Percentiles rank a stretch among this genome's conserved stretches.
These are phyloP conservation scores for Adela reaumurella DNA, from an alignment of 2,888 invertebrate species.

Conservation along the genomic window DNA sequence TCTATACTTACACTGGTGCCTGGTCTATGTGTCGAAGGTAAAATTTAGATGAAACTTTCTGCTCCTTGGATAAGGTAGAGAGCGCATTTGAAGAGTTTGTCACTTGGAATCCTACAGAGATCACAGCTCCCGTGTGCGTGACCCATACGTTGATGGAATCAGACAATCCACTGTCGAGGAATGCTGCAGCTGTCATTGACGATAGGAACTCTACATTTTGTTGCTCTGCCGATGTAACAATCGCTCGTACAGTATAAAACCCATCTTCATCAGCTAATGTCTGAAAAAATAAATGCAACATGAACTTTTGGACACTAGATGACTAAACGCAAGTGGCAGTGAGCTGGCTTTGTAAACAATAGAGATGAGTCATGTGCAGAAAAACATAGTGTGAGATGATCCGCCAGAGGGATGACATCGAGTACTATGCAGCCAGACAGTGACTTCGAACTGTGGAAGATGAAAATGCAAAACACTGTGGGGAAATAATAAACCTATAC, in stretches of 20 bases:
- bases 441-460: too few relatives aligned
- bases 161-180: slow-evolving; percentile 71
- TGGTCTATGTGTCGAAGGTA: slow-evolving; percentile 75
- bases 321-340: slow-evolving; percentile 1
- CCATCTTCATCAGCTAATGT: slow-evolving; percentile 63
- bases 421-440: too few relatives aligned
- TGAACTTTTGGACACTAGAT: slow-evolving; percentile 2
- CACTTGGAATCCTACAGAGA: slow-evolving; percentile 62
- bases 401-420: too few relatives aligned
- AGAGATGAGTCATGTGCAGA: too few relatives aligned
- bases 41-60: slow-evolving; percentile 70
- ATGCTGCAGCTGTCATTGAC: slow-evolving; percentile 74
- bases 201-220: slow-evolving; percentile 67
- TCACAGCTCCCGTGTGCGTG: slow-evolving; percentile 73
- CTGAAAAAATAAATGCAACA: slow-evolving; percentile 30
- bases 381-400: too few relatives aligned
- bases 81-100: slow-evolving; percentile 26
- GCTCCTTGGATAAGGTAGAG: slow-evolving; percentile 15
- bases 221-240: slow-evolving; percentile 65
- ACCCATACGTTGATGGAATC: slow-evolving; percentile 78
- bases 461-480: too few relatives aligned
- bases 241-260: slow-evolving; percentile 70
- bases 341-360: too few relatives aligned
- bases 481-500: too few relatives aligned
- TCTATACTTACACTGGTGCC: slow-evolving; percentile 66